A percentile compares a stretch with the other conserved stretches of the same genome.
These are phyloP conservation scores for Malthinus flaveolus DNA, from an alignment of 2,888 invertebrate genomes.

Conservation along the genomic window DNA sequence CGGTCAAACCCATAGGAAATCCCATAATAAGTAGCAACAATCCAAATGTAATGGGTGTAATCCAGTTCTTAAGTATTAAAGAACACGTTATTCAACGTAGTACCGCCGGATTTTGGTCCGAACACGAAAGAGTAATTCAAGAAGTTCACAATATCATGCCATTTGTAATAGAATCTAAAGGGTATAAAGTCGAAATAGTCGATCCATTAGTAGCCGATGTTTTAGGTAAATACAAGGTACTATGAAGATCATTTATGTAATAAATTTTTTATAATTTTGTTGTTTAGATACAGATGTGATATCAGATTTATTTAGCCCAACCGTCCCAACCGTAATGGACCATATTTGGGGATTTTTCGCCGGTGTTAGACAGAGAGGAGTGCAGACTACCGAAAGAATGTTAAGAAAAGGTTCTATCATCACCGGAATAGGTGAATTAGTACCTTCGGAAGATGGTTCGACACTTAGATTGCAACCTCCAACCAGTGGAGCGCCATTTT, in stretches of 20 bases:
- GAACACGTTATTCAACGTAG: constrained; percentile 83
- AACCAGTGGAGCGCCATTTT: constrained; percentile 69
- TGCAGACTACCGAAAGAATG: constrained; percentile 88
- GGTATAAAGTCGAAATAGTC: constrained; percentile 70
- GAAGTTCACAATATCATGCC: constrained; percentile 80
- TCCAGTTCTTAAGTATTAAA: constrained; percentile 78
- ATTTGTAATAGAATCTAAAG: constrained; percentile 69
- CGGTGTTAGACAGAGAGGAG: constrained; percentile 79
- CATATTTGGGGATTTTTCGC: constrained; percentile 85
- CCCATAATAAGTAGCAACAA: constrained; percentile 76
- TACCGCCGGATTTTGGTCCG: constrained; percentile 85
- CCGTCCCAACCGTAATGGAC: constrained; percentile 74
- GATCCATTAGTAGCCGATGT: constrained; percentile 77
- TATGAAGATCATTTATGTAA: background rate
- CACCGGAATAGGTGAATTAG: constrained; percentile 78
- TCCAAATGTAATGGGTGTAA: constrained; percentile 73
- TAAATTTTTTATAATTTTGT: constrained; percentile 13
- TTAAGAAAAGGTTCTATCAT: constrained; percentile 79
- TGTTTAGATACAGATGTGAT: constrained; percentile 76
- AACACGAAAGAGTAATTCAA: constrained; percentile 77
- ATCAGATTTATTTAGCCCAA: constrained; percentile 81
- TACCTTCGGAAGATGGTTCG: constrained; percentile 62
- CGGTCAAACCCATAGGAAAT: constrained; percentile 74
- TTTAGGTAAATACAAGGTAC: constrained; percentile 53
- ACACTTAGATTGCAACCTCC: constrained; percentile 75